These are phyloP conservation scores for Lasioglossum calceatum DNA, from an alignment of 2,888 invertebrate genomes.

Conservation along the genomic window DNA sequence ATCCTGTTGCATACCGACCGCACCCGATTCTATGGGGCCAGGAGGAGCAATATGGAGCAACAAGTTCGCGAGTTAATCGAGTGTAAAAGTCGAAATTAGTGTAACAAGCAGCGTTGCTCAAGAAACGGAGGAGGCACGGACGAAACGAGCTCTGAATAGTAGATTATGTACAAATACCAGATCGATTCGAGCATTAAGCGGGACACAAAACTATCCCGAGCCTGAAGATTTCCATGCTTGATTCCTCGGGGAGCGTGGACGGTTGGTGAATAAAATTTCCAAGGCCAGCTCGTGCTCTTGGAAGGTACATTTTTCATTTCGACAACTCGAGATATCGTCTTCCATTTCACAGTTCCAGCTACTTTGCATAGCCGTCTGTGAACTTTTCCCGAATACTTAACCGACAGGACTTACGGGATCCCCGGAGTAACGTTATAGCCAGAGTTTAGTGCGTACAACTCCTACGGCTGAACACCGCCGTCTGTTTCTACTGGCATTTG, in stretches of 20 bases:
- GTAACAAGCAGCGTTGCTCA: not conserved
- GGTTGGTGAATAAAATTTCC: slow-evolving; percentile 18
- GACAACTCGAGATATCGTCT: slow-evolving; percentile 42
- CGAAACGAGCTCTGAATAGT: not conserved
- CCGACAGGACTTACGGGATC: slow-evolving; percentile 52
- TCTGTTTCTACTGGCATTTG: slow-evolving; percentile 31
- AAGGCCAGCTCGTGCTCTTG: slow-evolving; percentile 1
- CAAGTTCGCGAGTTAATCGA: not conserved
- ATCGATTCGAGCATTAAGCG: slow-evolving; percentile 5
- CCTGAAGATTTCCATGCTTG: not conserved
- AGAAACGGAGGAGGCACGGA: not conserved
- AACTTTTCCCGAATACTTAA: slow-evolving; percentile 62
- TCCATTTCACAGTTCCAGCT: slow-evolving; percentile 43
- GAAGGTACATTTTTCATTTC: slow-evolving; percentile 45
- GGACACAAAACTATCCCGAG: not conserved
- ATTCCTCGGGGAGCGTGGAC: not conserved
- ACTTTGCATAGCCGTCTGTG: slow-evolving; percentile 52
- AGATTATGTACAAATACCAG: not conserved
- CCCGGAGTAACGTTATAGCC: slow-evolving; percentile 42
- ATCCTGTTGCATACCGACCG: not conserved
- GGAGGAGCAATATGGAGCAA: not conserved
- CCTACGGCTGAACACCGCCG: slow-evolving; percentile 24
- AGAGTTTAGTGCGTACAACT: slow-evolving; percentile 35
- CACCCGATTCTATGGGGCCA: not conserved
- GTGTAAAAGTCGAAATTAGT: not conserved